Evolutionary conservation across 2,113 vertebrate species (phyloP).

Genomic region (Platichthys flesus): DNA sequence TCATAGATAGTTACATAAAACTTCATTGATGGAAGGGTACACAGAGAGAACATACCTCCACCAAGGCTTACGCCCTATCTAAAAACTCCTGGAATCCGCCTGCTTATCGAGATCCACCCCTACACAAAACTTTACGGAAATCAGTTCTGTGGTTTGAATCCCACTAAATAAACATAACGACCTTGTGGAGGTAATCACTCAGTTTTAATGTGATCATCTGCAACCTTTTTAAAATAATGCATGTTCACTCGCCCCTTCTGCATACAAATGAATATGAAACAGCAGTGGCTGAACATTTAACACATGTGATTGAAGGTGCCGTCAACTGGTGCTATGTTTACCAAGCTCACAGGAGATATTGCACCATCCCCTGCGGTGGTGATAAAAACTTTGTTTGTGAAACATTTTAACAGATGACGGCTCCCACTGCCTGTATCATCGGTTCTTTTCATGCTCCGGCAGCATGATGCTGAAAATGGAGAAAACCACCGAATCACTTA

Average conservation of each 20-base stretch:
- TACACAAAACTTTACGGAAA: not conserved
- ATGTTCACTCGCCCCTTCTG: not conserved
- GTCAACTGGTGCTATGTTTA: not conserved
- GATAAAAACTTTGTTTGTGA: not conserved
- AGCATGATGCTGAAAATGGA: not conserved
- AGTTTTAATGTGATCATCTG: not conserved
- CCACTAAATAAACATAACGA: not conserved
- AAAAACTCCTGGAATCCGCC: not conserved
- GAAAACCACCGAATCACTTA: conserved; percentile 19
- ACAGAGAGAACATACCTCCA: not conserved
- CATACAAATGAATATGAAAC: not conserved
- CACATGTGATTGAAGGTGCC: not conserved
- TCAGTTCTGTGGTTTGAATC: not conserved
- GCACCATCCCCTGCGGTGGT: not conserved
- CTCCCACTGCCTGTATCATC: not conserved
- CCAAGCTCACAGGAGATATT: not conserved
- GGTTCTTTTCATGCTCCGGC: not conserved
- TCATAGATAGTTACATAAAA: not conserved
- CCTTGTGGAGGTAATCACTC: no score
- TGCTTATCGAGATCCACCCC: not conserved
- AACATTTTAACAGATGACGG: not conserved
- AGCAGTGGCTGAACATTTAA: not conserved
- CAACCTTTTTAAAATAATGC: not conserved
- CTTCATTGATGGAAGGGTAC: not conserved
- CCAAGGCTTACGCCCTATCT: not conserved